Conservation (phyloP, 2,113 vertebrate species). For the Percopsis transmontana region DNA sequence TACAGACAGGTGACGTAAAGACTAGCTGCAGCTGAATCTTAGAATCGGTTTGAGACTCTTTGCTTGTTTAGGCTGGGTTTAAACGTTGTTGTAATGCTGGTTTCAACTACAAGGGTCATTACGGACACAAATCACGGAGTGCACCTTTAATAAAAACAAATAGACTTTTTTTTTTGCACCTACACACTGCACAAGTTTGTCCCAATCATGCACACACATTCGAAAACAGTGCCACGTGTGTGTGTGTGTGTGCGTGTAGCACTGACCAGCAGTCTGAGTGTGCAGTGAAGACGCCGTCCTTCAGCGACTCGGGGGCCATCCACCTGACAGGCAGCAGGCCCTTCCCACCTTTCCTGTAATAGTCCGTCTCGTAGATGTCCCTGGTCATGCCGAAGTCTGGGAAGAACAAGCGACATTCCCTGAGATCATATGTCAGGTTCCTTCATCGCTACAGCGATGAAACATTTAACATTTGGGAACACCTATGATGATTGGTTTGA, state of each 20-base stretch:
- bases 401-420: background rate
- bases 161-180: too few relatives aligned
- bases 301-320: constrained; percentile 96
- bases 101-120: too few relatives aligned
- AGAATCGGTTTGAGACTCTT: too few relatives aligned
- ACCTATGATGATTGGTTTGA: too few relatives aligned
- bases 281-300: constrained; percentile 94
- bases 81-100: too few relatives aligned
- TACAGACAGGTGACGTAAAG: background rate
- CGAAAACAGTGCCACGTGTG: background rate
- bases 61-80: too few relatives aligned
- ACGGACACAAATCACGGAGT: too few relatives aligned
- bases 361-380: constrained; percentile 98
- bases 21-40: too few relatives aligned
- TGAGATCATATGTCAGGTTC: background rate
- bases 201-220: background rate
- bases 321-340: constrained; percentile 93
- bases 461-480: too few relatives aligned
- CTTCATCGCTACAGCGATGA: background rate
- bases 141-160: too few relatives aligned
- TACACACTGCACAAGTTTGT: background rate
- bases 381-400: constrained; percentile 98
- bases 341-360: constrained; percentile 97
- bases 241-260: background rate
- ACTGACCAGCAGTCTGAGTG: constrained; percentile 95